Percentiles rank a stretch among this genome's conserved stretches.
phyloP scores from a whole-genome alignment of 2,113 vertebrate genomes.

The Furnarius figulus region DNA sequence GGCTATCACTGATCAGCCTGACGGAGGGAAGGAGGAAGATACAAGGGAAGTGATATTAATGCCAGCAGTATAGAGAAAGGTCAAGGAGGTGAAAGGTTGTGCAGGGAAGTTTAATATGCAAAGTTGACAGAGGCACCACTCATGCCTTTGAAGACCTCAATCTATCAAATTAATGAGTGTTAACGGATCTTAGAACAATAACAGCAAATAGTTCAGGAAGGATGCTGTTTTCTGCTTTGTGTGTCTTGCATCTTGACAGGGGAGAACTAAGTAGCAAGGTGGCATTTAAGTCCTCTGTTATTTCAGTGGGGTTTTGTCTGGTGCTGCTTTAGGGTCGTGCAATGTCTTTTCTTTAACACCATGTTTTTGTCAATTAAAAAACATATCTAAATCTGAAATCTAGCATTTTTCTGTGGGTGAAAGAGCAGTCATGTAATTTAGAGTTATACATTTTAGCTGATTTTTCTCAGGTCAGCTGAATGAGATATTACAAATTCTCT shows the following conservation, averaged over 20 bases:
- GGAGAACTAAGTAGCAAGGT: background rate
- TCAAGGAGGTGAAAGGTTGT: background rate
- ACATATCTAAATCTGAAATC: background rate
- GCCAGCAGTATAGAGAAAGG: background rate
- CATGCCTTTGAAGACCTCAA: background rate
- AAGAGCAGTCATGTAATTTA: background rate
- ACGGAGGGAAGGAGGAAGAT: background rate
- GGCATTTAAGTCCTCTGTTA: background rate
- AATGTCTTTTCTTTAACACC: background rate
- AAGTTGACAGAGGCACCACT: background rate
- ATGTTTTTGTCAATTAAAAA: background rate
- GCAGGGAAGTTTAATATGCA: background rate
- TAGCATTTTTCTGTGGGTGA: background rate
- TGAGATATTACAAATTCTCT: background rate
- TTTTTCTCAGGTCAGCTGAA: background rate
- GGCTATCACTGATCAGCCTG: background rate
- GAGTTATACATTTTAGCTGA: background rate
- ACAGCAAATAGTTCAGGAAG: background rate
- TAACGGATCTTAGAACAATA: background rate
- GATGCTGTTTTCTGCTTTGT: background rate
- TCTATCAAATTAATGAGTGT: background rate
- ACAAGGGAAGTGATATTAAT: background rate
- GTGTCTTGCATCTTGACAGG: background rate
- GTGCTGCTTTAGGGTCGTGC: background rate
- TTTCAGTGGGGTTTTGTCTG: background rate